phyloP scores from a whole-genome alignment of 2,888 invertebrate species.

The Oscheius sp. region DNA sequence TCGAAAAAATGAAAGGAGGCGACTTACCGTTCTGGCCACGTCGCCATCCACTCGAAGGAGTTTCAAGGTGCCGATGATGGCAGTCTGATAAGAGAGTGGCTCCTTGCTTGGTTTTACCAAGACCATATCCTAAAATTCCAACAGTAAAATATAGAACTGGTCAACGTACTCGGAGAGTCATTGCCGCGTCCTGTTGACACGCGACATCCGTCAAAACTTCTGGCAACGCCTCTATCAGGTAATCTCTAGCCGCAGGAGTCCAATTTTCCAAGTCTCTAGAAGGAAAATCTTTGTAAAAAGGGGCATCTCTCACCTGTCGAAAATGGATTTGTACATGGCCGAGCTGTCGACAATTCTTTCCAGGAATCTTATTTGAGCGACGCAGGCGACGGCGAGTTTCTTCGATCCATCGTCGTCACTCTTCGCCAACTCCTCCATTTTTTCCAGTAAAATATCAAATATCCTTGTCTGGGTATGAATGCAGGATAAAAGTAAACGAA shows the following conservation, averaged over 20 bases:
- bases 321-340: slow-evolving; percentile 25
- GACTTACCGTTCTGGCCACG: slow-evolving; percentile 14
- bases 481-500: slow-evolving; percentile 27
- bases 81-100: slow-evolving; percentile 26
- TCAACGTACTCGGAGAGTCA: slow-evolving; percentile 5
- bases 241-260: slow-evolving; percentile 22
- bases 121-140: slow-evolving; percentile 25
- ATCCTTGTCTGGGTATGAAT: slow-evolving; percentile 18
- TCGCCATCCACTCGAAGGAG: slow-evolving; percentile 13
- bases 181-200: slow-evolving; percentile 26
- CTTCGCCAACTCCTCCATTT: slow-evolving; percentile 25
- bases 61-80: slow-evolving; percentile 20
- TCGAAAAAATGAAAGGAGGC: not conserved
- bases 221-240: slow-evolving; percentile 28
- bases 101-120: not conserved
- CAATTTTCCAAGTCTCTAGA: slow-evolving; percentile 34
- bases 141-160: not conserved
- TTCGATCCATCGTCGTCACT: slow-evolving; percentile 11
- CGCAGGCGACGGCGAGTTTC: slow-evolving; percentile 27
- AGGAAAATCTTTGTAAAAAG: not conserved
- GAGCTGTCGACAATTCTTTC: slow-evolving; percentile 27
- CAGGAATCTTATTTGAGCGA: slow-evolving; percentile 28
- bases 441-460: slow-evolving; percentile 23
- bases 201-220: slow-evolving; percentile 29
- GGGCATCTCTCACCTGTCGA: slow-evolving; percentile 18